These are phyloP conservation scores for Meteorus cinctellus DNA, from an alignment of 2,888 invertebrate genomes.

Conservation along the genomic window DNA sequence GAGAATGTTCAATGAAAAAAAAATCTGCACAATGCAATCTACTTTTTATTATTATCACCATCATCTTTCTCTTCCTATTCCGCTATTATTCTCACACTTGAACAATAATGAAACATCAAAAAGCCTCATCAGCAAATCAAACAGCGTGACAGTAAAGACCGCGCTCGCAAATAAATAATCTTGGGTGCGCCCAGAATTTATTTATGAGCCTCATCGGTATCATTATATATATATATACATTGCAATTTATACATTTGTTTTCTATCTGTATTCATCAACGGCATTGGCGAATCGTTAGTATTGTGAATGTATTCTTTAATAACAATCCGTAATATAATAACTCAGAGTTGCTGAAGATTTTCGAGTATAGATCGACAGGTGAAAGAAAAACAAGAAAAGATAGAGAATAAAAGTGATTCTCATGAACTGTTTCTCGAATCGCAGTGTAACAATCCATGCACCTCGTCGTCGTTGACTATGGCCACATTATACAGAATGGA, in stretches of 20 bases:
- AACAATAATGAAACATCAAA: conserved; percentile 13
- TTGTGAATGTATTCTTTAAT: neutral
- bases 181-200: conserved; percentile 60
- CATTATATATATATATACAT: conserved; percentile 10
- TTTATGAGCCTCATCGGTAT: conserved; percentile 5
- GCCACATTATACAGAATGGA: conserved; percentile 53
- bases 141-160: conserved; percentile 34
- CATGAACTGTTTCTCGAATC: conserved; percentile 16
- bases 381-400: neutral
- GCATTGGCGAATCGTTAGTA: neutral
- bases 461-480: conserved; percentile 18
- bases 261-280: neutral
- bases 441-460: conserved; percentile 4
- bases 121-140: neutral
- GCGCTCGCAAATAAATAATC: conserved; percentile 51
- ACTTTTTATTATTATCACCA: conserved; percentile 12
- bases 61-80: conserved; percentile 12
- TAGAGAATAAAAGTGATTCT: neutral
- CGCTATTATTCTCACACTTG: neutral
- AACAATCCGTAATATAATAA: neutral
- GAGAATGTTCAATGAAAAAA: no score
- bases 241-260: neutral
- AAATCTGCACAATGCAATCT: conserved; percentile 54
- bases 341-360: neutral
- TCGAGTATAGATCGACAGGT: neutral